A percentile compares a stretch with the other conserved stretches of the same genome.
Conservation (phyloP, 1,140 invertebrate species). For the Eriocheir sinensis region DNA sequence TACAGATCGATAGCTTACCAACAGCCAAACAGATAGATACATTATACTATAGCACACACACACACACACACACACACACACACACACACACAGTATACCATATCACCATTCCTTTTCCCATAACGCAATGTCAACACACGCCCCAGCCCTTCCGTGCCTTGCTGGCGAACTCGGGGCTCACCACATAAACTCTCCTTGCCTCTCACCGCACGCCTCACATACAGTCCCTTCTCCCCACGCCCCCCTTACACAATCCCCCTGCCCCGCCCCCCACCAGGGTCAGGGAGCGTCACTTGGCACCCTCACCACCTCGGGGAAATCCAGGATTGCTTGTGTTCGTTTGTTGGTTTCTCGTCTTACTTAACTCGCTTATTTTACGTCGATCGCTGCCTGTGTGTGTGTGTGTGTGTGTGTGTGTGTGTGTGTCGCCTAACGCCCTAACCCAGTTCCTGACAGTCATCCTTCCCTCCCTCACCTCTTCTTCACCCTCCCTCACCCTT, state of each 20-base stretch:
- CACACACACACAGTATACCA: neutral
- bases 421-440: neutral
- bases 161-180: neutral
- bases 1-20: neutral
- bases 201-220: too few species aligned
- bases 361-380: neutral
- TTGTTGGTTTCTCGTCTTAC: neutral
- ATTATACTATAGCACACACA: neutral
- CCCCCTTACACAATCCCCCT: neutral
- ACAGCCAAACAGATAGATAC: neutral
- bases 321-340: neutral
- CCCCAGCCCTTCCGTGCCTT: neutral
- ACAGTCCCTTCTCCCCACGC: too few species aligned
- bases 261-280: too few species aligned
- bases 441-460: neutral
- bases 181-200: neutral
- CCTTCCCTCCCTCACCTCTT: conserved; percentile 3
- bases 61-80: neutral
- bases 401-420: neutral
- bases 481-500: neutral
- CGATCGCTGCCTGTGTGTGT: neutral
- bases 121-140: neutral
- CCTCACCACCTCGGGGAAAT: neutral
- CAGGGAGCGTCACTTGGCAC: neutral
- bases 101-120: neutral